Evolutionary conservation across 2,113 vertebrate genomes (phyloP).

Genomic region (Pimephales promelas): DNA sequence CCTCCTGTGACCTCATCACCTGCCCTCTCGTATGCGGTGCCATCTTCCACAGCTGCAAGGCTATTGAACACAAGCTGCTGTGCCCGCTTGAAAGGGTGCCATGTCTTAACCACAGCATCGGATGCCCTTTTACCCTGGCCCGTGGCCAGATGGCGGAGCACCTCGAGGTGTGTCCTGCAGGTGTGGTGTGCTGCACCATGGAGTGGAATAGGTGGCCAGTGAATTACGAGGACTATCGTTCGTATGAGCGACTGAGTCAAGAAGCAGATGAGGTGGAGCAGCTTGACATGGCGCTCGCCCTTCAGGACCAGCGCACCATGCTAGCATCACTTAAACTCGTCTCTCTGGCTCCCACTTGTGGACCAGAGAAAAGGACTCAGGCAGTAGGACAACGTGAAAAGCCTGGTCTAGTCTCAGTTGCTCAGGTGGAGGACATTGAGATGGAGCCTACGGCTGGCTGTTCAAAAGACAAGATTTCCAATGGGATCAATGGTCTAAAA

Average conservation of each 20-base stretch:
- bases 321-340: constrained; percentile 93
- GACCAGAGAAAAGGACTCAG: constrained; percentile 19
- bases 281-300: constrained; percentile 93
- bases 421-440: neutral
- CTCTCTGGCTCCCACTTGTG: constrained; percentile 84
- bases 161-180: constrained; percentile 91
- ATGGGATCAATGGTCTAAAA: constrained; percentile 46
- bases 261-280: constrained; percentile 93
- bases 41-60: constrained; percentile 93
- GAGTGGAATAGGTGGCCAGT: constrained; percentile 98
- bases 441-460: neutral
- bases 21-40: constrained; percentile 93
- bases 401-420: neutral
- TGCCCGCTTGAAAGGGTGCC: constrained; percentile 91
- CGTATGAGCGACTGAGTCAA: constrained; percentile 90
- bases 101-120: constrained; percentile 91
- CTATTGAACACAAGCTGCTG: constrained; percentile 87
- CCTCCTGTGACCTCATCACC: constrained; percentile 86
- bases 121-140: constrained; percentile 86
- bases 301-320: constrained; percentile 94
- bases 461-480: constrained; percentile 50
- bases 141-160: constrained; percentile 92
- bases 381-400: neutral
- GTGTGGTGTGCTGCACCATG: constrained; percentile 97
- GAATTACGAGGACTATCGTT: constrained; percentile 90